Evolutionary conservation across 2,888 invertebrate species (phyloP), one percentile per base, ranked within the genome.

Genomic region (Scelioninae gen. 2): DNA sequence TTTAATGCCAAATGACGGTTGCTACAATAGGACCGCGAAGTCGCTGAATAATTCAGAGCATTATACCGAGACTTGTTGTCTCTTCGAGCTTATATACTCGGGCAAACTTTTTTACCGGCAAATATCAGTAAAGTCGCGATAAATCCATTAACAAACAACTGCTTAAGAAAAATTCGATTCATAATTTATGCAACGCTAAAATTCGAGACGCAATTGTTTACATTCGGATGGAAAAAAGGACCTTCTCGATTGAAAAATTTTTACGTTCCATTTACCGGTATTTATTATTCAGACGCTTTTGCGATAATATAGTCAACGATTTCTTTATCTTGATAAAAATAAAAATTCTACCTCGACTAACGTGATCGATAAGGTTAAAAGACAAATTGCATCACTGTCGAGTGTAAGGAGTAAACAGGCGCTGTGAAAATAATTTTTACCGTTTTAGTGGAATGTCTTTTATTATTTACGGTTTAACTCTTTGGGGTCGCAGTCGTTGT

Each of bases 11-110:
- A 46, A 46, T 13, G 35, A 46, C 46, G 15, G 11, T 28, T 22
- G 18, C 37, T 35, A 7, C 57, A 28, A 39, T 28, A 60, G 16
- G 22, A 15, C 10, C 55, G 6, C 11, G 11, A 33, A 43, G 37
- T 39, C 11, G 15, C 41, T 64, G 55, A 64, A 65, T 65, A 15
- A 65, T 65, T 65, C 65, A 57, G 31, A 46, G 15, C 31, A 57
- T 65, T 65, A 48, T 31, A 48, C 15, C 25, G 15, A 52, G 48
- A 65, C 31, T 65, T 64, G 55, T 37, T 39, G 55, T 55, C 39
- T 55, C 48, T 19, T 41, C 13, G 33, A 52, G 31, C 50, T 63
- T 63, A 43, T 22, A 43, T 64, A 13, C 28, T 55, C 10, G 19
- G 22, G 13, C 13, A 10, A 41, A 63, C 11, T 43, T 55, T 65